Evolutionary conservation across 2,888 invertebrate species (phyloP).

Genomic region (Polydesmus complanatus): DNA sequence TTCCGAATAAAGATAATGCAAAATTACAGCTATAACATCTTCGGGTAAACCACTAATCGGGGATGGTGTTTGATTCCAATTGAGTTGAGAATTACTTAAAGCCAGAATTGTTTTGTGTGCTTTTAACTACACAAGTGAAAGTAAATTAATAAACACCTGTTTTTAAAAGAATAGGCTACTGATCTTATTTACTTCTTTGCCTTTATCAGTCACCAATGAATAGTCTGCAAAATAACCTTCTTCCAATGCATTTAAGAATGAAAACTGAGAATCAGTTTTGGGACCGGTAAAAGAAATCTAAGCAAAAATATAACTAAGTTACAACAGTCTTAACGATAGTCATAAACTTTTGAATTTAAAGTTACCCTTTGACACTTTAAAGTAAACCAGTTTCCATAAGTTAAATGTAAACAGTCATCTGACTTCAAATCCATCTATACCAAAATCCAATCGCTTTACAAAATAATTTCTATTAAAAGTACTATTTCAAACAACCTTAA

Average conservation of each 20-base stretch:
- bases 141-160: not conserved
- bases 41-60: conserved; percentile 42
- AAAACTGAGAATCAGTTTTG: conserved; percentile 41
- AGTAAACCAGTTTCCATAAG: conserved; percentile 48
- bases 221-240: conserved; percentile 52
- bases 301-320: too few species aligned
- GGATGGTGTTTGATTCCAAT: conserved; percentile 35
- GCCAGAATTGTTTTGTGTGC: conserved; percentile 43
- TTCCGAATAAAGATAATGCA: conserved; percentile 51
- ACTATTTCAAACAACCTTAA: conserved; percentile 25
- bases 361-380: conserved; percentile 46
- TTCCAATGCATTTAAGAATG: conserved; percentile 48
- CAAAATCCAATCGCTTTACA: conserved; percentile 22
- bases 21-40: conserved; percentile 44
- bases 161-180: conserved; percentile 1
- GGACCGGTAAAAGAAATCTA: conserved; percentile 27
- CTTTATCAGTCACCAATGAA: conserved; percentile 38
- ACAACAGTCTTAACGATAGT: too few species aligned
- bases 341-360: too few species aligned
- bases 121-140: conserved; percentile 26
- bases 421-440: conserved; percentile 38
- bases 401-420: conserved; percentile 41
- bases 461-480: not conserved
- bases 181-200: conserved; percentile 35
- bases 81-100: conserved; percentile 42